These are phyloP conservation scores for Cyprinodon brontotheroides DNA, from an alignment of 2,113 vertebrate species.

Conservation along the genomic window DNA sequence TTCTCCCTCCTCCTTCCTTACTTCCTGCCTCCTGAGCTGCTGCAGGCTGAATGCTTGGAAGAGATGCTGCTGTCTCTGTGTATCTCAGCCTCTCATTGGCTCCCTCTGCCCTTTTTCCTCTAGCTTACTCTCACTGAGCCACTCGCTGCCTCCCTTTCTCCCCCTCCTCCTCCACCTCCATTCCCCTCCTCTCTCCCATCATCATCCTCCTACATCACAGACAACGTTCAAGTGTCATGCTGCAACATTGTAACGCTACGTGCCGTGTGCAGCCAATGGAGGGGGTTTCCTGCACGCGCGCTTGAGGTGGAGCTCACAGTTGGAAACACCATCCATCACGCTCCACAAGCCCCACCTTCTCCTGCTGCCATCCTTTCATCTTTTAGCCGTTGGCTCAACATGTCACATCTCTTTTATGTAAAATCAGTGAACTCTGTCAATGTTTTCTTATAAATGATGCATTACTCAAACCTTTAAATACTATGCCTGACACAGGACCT, in stretches of 20 bases:
- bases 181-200: conserved; percentile 46
- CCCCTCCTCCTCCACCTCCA: conserved; percentile 11
- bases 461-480: not conserved
- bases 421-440: not conserved
- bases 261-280: conserved; percentile 75
- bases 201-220: conserved; percentile 72
- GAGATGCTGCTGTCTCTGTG: conserved; percentile 69
- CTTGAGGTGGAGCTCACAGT: conserved; percentile 57
- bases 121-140: conserved; percentile 39
- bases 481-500: not conserved
- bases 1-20: conserved; percentile 49
- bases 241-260: conserved; percentile 52
- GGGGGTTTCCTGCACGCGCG: conserved; percentile 68
- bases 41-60: conserved; percentile 66
- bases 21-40: conserved; percentile 59
- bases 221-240: conserved; percentile 65
- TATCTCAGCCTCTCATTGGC: conserved; percentile 57
- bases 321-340: conserved; percentile 42
- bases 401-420: conserved; percentile 16
- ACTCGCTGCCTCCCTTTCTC: conserved; percentile 42
- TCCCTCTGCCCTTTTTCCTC: conserved; percentile 33
- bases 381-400: not conserved
- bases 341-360: conserved; percentile 45
- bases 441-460: not conserved
- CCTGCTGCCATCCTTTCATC: conserved; percentile 13